Percentiles rank a stretch among this genome's conserved stretches.
These are phyloP conservation scores for Campoletis sonorensis DNA, from an alignment of 1,140 invertebrate genomes.

Conservation along the genomic window DNA sequence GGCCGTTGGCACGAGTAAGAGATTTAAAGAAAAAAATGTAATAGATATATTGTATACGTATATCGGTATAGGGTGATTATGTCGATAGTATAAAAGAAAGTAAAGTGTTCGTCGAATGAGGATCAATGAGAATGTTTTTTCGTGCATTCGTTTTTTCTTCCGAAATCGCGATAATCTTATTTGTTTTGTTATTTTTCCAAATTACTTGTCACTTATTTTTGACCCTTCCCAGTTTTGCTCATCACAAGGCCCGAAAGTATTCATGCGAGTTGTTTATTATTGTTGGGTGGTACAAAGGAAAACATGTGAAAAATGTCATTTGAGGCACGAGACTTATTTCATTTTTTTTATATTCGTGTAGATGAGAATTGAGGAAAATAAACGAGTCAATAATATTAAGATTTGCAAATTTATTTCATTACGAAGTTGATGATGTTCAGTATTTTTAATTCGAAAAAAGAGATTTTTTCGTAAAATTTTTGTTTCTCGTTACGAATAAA, in stretches of 20 bases:
- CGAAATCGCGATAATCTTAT: slow-evolving; percentile 30
- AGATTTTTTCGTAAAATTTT: neutral
- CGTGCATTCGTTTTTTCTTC: neutral
- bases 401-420: too few species aligned
- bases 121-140: slow-evolving; percentile 7
- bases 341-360: too few species aligned
- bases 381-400: too few species aligned
- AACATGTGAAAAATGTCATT: slow-evolving; percentile 3
- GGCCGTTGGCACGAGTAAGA: slow-evolving; percentile 47
- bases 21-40: slow-evolving; percentile 25
- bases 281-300: neutral
- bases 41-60: slow-evolving; percentile 60
- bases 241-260: slow-evolving; percentile 31
- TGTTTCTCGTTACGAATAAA: neutral
- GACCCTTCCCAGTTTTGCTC: neutral
- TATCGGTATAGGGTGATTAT: slow-evolving; percentile 56
- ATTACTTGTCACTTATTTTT: neutral
- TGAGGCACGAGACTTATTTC: neutral
- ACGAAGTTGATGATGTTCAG: neutral
- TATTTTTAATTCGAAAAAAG: neutral
- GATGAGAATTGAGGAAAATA: too few species aligned
- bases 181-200: slow-evolving; percentile 1
- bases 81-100: slow-evolving; percentile 57
- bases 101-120: slow-evolving; percentile 48
- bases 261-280: slow-evolving; percentile 16